Evolutionary conservation across 2,888 invertebrate species (phyloP).

Genomic region (Thysanoteuthis rhombus): DNA sequence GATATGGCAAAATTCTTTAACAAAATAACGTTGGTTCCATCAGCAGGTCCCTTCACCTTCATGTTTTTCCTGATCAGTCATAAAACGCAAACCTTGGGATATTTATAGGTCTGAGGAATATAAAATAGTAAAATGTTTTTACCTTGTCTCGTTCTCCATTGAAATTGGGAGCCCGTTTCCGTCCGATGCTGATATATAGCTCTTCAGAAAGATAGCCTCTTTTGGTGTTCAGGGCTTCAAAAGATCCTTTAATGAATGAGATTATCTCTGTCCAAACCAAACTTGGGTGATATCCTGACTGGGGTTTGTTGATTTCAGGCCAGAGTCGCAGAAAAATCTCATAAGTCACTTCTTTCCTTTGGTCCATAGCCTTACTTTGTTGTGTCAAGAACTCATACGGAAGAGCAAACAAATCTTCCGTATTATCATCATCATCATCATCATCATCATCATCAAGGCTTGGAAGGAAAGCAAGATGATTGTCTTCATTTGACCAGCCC

Average conservation of each 20-base stretch:
- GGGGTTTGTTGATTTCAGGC: constrained; percentile 42
- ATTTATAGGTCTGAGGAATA: too few species aligned
- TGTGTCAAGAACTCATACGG: constrained; percentile 17
- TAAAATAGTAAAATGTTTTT: not conserved
- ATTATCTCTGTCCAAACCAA: constrained; percentile 62
- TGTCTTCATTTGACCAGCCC: constrained; percentile 45
- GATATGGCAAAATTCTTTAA: too few species aligned
- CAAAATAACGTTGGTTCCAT: too few species aligned
- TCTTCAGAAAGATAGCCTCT: constrained; percentile 44
- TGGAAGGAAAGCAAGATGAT: constrained; percentile 42
- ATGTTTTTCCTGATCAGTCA: too few species aligned
- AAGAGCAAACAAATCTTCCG: not conserved
- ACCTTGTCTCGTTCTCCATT: constrained; percentile 47
- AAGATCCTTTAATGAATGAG: constrained; percentile 59
- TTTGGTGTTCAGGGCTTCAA: constrained; percentile 48
- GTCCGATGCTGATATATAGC: constrained; percentile 49
- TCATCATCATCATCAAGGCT: constrained; percentile 40
- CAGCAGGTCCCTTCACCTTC: too few species aligned
- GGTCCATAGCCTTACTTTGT: constrained; percentile 41
- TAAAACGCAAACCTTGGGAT: too few species aligned
- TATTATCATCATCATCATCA: constrained; percentile 17
- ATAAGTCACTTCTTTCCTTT: constrained; percentile 57
- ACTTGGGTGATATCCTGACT: constrained; percentile 49
- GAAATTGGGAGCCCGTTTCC: constrained; percentile 55
- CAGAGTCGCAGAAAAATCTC: constrained; percentile 56